These are phyloP conservation scores for Myotis lucifugus DNA, from an alignment of 2,113 vertebrate species.

Conservation along the genomic window DNA sequence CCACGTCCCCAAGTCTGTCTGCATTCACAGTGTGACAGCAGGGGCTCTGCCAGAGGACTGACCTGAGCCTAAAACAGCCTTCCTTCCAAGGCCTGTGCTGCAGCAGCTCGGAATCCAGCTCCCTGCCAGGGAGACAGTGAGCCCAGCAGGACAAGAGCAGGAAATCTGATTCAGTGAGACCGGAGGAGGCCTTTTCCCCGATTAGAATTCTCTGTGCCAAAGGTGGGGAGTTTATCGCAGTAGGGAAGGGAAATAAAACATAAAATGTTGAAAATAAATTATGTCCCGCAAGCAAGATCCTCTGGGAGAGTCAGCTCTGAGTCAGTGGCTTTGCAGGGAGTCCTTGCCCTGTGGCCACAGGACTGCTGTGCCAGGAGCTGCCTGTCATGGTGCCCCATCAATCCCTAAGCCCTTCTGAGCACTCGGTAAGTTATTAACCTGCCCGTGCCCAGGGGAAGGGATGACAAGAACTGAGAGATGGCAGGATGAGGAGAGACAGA, in stretches of 20 bases:
- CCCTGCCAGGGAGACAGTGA: slow-evolving; percentile 48
- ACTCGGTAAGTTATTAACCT: background rate
- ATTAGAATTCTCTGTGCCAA: slow-evolving; percentile 66
- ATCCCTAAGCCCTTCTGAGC: background rate
- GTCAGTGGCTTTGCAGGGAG: background rate
- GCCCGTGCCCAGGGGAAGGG: background rate
- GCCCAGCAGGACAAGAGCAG: slow-evolving; percentile 57
- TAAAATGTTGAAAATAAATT: slow-evolving; percentile 67
- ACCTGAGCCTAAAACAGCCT: slow-evolving; percentile 53
- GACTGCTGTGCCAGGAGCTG: background rate
- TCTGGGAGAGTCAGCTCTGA: background rate
- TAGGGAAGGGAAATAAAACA: slow-evolving; percentile 55
- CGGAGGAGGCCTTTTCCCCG: slow-evolving; percentile 66
- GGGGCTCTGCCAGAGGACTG: background rate
- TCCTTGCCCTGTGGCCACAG: background rate
- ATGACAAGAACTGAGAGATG: background rate
- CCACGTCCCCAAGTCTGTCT: background rate
- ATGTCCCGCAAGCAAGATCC: slow-evolving; percentile 43
- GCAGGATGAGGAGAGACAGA: background rate
- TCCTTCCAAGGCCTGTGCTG: slow-evolving; percentile 45
- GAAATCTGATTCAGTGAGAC: slow-evolving; percentile 57
- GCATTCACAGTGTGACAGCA: background rate
- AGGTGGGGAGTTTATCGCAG: slow-evolving; percentile 69
- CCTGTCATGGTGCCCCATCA: background rate
- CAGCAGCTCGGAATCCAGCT: background rate